Evolutionary conservation across 1,140 invertebrate genomes (phyloP).

Genomic region (Stenopsyche tienmushanensis): DNA sequence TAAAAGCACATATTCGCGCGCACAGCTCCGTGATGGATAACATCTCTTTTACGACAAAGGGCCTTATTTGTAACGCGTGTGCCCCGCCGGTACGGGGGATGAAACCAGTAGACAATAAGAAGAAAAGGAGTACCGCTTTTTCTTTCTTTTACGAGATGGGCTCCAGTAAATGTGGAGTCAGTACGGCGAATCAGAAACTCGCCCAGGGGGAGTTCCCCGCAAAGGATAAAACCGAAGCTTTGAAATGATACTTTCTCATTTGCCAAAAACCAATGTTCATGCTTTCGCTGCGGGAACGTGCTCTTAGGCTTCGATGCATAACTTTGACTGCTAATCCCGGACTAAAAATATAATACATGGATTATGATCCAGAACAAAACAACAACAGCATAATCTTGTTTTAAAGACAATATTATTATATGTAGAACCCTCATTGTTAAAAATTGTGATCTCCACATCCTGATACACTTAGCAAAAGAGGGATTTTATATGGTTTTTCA

Average conservation of each 20-base stretch:
- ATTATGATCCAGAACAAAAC: too few relatives aligned
- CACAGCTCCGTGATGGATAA: background rate
- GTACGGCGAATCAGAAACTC: background rate
- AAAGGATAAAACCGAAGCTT: conserved; percentile 13
- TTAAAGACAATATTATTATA: too few relatives aligned
- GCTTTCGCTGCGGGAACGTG: background rate
- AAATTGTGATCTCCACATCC: too few relatives aligned
- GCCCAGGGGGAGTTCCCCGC: conserved; percentile 2
- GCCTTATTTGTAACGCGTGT: conserved; percentile 6
- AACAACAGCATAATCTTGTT: too few relatives aligned
- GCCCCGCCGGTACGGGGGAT: background rate
- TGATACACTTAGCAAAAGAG: too few relatives aligned
- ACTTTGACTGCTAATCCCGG: too few relatives aligned
- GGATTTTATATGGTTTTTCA: too few relatives aligned
- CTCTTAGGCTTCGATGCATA: too few relatives aligned
- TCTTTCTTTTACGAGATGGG: background rate
- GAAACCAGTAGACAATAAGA: conserved; percentile 13
- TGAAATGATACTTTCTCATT: conserved; percentile 4
- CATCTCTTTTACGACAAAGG: background rate
- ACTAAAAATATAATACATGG: too few relatives aligned
- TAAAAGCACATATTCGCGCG: too few relatives aligned
- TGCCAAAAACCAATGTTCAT: background rate
- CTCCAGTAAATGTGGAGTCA: background rate
- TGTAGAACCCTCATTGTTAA: too few relatives aligned
- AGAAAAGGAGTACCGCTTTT: conserved; percentile 14